Base-by-base conservation (phyloP, 2,113 vertebrate species). In the Cryptotis parvus region DNA sequence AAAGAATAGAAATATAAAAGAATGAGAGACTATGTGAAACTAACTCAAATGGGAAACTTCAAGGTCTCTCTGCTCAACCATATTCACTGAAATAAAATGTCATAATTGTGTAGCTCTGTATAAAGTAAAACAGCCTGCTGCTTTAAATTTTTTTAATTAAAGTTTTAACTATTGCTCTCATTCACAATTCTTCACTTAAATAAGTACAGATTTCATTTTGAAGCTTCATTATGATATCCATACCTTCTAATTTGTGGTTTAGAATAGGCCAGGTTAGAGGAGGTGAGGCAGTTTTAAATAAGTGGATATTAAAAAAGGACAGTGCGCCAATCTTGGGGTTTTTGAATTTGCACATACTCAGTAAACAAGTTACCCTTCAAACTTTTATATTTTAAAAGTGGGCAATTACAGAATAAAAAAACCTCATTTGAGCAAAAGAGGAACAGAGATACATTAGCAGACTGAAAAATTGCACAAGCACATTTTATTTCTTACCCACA, bases 191-290 rank as follows among this genome's bases (percentile, higher is more conserved):
- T 20, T 15, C 24, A 22, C 12, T 68, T 66, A 81, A 89, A 31
- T 49, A 43, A 89, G 75, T 91, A 39, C 43, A 78, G 4, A 22
- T 94, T 85, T 80, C 2, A 89, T 43, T 92, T 87, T 37, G 79
- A 72, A 39, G 26, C 18, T 74, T 61, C 41, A 8, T 31, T 74
- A 49, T 49, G 31, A 43, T 58, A 72, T 87, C 3, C 43, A 18
- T 52, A 16, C 33, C 24, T 91, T 39, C 91, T 84, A n/a, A 63
- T 12, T 69, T n/a, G 45, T 65, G 63, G 66, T 86, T 79, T 89
- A 83, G 45, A 69, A 31, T 9, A 58, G 0, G 81, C 10, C 5
- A n/a, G 31, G 2, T 1, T 77, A 26, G 3, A 22, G 41, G 26
- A 4, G 0, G 1, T 49, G 68, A 88, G 68, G n/a, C 37, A 61